Base-by-base conservation (phyloP, 2,888 invertebrate species). In the Cybosia mesomella region DNA sequence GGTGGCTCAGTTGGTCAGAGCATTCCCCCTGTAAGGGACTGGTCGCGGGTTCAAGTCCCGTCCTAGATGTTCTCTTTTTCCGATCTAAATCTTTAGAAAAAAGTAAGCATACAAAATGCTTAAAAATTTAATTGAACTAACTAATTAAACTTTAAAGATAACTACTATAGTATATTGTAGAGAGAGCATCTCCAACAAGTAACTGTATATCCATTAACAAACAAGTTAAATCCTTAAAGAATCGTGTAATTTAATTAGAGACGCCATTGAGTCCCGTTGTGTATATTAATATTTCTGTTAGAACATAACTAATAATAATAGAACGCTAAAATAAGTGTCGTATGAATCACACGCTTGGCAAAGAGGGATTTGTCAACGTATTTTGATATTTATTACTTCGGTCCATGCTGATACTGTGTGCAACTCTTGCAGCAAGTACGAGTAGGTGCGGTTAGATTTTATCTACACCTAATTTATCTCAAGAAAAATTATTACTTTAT, bases 201-300 rank as follows among this genome's bases (percentile, higher is more conserved):
- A 49, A 49, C 49, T 49, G 49, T n/a, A 49, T 49, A 49, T 49
- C 49, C 57, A 28, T 32, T n/a, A 28, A 0, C 24, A 24, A 24
- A 13, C 2, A 18, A 57, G 9, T 28, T 28, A 57, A 57, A 57
- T n/a, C 57, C 32, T n/a, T 32, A 57, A 28, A n/a, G 28, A 28
- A 49, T 49, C 49, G 18, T n/a, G 32, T n/a, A n/a, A n/a, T 34
- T n/a, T 32, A 10, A 32, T 58, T 58, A 32, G 32, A 58, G 58
- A 58, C n/a, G 28, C 11, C 58, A 34, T 58, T 58, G 32, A 58
- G 32, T 58, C 49, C 49, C 34, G 34, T 58, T 34, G 34, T 55
- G 24, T 24, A 55, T 5, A 24, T 24, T 13, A 55, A 49, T 49
- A 49, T 49, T 49, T 49, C 49, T 49, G n/a, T 49, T 49, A 49